Evolutionary conservation across 2,888 invertebrate species (phyloP), one percentile per base, ranked within the genome.

Genomic region (Orgyia antiqua): DNA sequence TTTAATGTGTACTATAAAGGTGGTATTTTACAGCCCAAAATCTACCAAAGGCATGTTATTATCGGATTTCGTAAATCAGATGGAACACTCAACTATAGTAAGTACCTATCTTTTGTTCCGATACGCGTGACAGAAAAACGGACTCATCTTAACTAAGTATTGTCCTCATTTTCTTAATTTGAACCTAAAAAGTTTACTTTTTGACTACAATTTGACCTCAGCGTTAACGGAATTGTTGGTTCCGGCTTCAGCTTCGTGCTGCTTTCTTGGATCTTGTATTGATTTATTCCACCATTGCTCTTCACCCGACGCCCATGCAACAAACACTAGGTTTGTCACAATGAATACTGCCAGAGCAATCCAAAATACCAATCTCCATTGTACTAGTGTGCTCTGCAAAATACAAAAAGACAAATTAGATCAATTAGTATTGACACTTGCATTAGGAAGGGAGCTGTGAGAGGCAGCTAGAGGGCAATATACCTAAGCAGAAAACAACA

Each of bases 361-460:
- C 93, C 94, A 94, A 71, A 95, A 95, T 0, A 95, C 94, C 2
- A 88, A 58, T 13, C 92, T 87, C 95, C 95, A 95, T 77, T 94
- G 90, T 1, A 75, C 67, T 13, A 92, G 55, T 1, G 88, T 87
- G 53, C 90, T 89, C 91, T 90, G 71, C 13, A 64, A 71, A 42
- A 13, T 10, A 29, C 4, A 27, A 12, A 27, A 19, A 18, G 13
- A n/a, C 7, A 15, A 10, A 15, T n/a, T n/a, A n/a, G n/a, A n/a
- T n/a, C n/a, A n/a, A n/a, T n/a, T n/a, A n/a, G n/a, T n/a, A n/a
- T n/a, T n/a, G n/a, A n/a, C n/a, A n/a, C n/a, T n/a, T n/a, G n/a
- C n/a, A n/a, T n/a, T n/a, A n/a, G n/a, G n/a, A n/a, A n/a, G n/a
- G n/a, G n/a, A n/a, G n/a, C n/a, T n/a, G n/a, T n/a, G n/a, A n/a